Base-by-base conservation (phyloP, 2,113 vertebrate genomes). In the Sturnus vulgaris region DNA sequence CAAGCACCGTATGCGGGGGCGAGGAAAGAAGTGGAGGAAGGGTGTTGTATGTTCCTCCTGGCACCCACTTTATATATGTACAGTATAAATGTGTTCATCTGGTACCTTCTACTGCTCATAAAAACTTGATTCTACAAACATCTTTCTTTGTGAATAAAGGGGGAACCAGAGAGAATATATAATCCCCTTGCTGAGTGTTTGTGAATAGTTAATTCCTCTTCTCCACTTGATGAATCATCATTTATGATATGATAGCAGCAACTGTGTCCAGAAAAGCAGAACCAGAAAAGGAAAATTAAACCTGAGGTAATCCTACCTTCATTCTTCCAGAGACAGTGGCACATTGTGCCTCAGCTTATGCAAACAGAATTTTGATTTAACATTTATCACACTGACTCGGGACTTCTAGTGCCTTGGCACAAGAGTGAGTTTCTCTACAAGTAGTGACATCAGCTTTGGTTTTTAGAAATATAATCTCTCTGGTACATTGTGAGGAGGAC, bases 11-110 rank as follows among this genome's bases (percentile, higher is more conserved):
- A 49, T 91, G 76, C 0, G 2, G 33, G 56, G 35, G 47, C 70
- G 66, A 97, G 61, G 76, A 84, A 84, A 93, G 57, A 93, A 84
- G 90, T 70, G 50, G 89, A 96, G 95, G 95, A 97, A 97, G 84
- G 88, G 92, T 95, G 92, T 95, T 94, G 79, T 80, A 78, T 12
- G 56, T 93, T 91, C 90, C 79, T 97, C 61, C 88, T 95, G 92
- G 86, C 90, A 91, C 88, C 71, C 78, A 68, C 47, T 87, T 90
- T 78, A 47, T 82, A 25, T 85, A 42, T 37, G 70, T 89, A 40
- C 55, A 66, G 16, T 59, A 56, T 61, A 82, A 94, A 95, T 63
- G 46, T 86, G 55, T 90, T 91, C 69, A 63, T 91, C 40, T 90
- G 65, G 30, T 92, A 46, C 53, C 49, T 90, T 91, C 66, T 59